Evolutionary conservation across 2,113 vertebrate species (phyloP).

Genomic region (Gnathonemus echidnorhynchus): DNA sequence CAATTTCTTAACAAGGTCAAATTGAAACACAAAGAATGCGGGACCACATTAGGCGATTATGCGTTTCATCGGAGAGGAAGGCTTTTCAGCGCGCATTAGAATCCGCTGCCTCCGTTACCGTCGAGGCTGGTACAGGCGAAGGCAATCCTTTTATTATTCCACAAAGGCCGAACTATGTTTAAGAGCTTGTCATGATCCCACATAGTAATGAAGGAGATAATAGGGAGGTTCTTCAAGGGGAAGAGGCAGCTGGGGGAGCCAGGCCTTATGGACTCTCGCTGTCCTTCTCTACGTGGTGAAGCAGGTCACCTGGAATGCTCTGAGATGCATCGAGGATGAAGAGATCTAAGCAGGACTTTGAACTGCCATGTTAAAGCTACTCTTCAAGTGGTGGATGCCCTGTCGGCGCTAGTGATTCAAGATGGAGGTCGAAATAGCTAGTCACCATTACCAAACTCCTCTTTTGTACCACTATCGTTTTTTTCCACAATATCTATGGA

Average conservation of each 20-base stretch:
- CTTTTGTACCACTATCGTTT: neutral
- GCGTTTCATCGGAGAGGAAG: slow-evolving; percentile 7
- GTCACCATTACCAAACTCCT: neutral
- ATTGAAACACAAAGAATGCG: slow-evolving; percentile 14
- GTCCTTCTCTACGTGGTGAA: neutral
- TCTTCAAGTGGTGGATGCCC: neutral
- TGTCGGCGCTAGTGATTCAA: neutral
- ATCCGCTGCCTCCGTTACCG: neutral
- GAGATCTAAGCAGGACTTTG: neutral
- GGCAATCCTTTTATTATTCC: neutral
- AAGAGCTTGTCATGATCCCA: slow-evolving; percentile 9
- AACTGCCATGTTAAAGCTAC: neutral
- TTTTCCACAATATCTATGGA: neutral
- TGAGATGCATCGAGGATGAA: neutral
- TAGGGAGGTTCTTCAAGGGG: neutral
- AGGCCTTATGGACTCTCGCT: no score
- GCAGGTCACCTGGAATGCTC: neutral
- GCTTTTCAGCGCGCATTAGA: neutral
- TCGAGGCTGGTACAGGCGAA: neutral
- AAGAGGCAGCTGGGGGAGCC: neutral
- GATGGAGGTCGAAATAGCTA: neutral
- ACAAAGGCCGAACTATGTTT: neutral
- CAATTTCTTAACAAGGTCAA: slow-evolving; percentile 23
- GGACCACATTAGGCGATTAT: slow-evolving; percentile 11
- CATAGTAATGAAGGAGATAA: slow-evolving; percentile 2